phyloP scores from a whole-genome alignment of 2,797 vertebrate genomes.

The Bufotes viridis region DNA sequence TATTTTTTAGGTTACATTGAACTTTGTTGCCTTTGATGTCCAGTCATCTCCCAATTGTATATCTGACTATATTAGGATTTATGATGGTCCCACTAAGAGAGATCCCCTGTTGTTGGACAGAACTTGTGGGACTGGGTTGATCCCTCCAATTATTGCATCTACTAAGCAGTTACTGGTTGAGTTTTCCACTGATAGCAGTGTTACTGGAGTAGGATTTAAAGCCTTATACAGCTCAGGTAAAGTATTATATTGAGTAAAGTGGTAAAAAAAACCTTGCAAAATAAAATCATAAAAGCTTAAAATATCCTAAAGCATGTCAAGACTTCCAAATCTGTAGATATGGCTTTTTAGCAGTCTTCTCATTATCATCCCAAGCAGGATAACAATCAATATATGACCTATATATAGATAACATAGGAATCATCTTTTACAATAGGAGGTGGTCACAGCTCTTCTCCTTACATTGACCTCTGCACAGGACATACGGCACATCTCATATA shows the following conservation, averaged over 20 bases:
- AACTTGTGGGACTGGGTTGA: constrained; percentile 64
- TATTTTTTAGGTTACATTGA: constrained; percentile 68
- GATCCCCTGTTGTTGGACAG: constrained; percentile 67
- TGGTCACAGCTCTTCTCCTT: no score
- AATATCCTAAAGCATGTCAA: no score
- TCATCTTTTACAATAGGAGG: no score
- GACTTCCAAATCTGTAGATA: no score
- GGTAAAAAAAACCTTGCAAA: no score
- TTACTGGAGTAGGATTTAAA: constrained; percentile 67
- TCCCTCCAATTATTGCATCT: constrained; percentile 65
- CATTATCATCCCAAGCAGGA: no score
- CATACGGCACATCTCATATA: no score
- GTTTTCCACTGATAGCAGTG: constrained; percentile 66
- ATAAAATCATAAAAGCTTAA: no score
- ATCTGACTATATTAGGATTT: constrained; percentile 71
- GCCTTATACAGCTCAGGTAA: constrained; percentile 64
- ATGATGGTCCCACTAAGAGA: constrained; percentile 68
- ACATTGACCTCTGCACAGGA: no score
- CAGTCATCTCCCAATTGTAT: constrained; percentile 66
- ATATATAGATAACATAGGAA: no score
- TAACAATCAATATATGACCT: no score
- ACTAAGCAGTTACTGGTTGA: constrained; percentile 68
- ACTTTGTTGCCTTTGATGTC: constrained; percentile 70
- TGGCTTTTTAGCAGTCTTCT: no score
- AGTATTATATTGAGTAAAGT: neutral